Percentiles rank a stretch among this genome's conserved stretches.
Conservation (phyloP, 2,113 vertebrate genomes). For the Heterotilapia buettikoferi region DNA sequence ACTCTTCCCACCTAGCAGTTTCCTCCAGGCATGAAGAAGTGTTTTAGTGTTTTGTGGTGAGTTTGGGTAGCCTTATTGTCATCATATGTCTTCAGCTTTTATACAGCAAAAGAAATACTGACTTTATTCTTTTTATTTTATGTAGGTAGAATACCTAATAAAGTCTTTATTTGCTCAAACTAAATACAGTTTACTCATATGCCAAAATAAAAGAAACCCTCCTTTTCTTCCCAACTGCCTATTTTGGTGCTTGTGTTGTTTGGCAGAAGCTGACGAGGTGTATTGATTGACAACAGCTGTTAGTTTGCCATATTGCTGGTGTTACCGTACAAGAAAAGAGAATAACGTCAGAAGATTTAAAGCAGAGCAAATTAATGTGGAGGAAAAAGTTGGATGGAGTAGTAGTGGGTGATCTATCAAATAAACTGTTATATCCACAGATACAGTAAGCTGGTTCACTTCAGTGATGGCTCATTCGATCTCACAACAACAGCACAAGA, state of each 20-base stretch:
- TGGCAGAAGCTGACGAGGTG: not conserved
- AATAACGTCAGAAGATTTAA: not conserved
- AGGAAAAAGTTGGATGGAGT: not conserved
- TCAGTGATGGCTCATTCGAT: not conserved
- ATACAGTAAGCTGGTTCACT: not conserved
- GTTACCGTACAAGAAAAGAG: not conserved
- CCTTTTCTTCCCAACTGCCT: not conserved
- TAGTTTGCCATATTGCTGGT: not conserved
- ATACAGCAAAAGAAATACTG: not conserved
- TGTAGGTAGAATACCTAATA: not conserved
- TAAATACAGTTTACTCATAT: not conserved
- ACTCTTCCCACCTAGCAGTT: constrained; percentile 17
- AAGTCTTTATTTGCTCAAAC: not conserved
- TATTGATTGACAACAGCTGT: not conserved
- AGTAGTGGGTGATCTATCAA: not conserved
- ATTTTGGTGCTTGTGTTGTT: not conserved
- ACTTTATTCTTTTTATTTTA: not conserved
- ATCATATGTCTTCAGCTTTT: not conserved
- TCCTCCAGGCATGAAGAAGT: not conserved
- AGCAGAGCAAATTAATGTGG: not conserved
- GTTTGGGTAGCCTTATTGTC: not conserved
- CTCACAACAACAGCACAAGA: not conserved
- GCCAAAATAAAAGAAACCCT: not conserved
- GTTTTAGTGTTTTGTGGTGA: not conserved
- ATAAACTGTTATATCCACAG: not conserved